A percentile compares a stretch with the other conserved stretches of the same genome.
Evolutionary conservation across 2,888 invertebrate genomes (phyloP).

Genomic region (Laspeyria flexula): DNA sequence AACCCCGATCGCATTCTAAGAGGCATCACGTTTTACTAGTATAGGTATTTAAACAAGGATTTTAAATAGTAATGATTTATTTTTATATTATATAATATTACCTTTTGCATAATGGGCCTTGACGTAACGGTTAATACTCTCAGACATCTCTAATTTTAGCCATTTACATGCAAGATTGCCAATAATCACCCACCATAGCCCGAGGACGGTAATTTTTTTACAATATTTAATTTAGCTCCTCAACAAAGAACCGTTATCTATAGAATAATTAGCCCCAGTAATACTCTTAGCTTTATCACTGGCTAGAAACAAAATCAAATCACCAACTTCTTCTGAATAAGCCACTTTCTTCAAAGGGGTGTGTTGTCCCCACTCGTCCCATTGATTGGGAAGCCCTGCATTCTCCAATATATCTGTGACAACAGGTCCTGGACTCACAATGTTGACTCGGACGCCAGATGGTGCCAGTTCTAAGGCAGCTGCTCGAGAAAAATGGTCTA

Average conservation of each 20-base stretch:
- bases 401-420: slow-evolving; percentile 11
- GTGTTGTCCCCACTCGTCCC: slow-evolving; percentile 1
- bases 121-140: too few species aligned
- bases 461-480: slow-evolving; percentile 17
- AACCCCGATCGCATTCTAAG: too few species aligned
- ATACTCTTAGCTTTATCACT: slow-evolving; percentile 50
- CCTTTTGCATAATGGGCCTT: too few species aligned
- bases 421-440: slow-evolving; percentile 24
- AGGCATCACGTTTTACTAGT: too few species aligned
- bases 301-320: slow-evolving; percentile 48
- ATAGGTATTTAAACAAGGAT: too few species aligned
- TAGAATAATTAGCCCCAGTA: slow-evolving; percentile 33
- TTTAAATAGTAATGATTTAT: too few species aligned
- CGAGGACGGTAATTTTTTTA: too few species aligned
- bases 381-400: neutral
- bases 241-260: neutral
- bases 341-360: slow-evolving; percentile 47
- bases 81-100: too few species aligned
- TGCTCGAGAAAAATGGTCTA: slow-evolving; percentile 21
- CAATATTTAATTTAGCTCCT: neutral
- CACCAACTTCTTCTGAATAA: slow-evolving; percentile 47
- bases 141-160: too few species aligned
- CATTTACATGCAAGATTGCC: too few species aligned
- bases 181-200: too few species aligned
- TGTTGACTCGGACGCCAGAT: slow-evolving; percentile 27